These are phyloP conservation scores for Opisthocomus hoazin DNA, from an alignment of 2,113 vertebrate species.

Conservation along the genomic window DNA sequence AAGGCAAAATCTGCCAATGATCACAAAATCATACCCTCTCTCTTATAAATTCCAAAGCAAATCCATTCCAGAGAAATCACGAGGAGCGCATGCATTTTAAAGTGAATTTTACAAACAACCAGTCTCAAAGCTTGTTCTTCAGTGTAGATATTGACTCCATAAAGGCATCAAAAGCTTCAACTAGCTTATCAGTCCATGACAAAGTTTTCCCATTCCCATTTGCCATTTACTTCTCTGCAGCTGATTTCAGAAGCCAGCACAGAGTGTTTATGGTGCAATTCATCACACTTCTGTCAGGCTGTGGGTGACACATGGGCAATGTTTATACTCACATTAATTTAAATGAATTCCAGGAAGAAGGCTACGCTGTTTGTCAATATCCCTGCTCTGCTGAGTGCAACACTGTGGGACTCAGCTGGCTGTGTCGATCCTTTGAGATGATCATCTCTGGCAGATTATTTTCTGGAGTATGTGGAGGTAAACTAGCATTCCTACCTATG, in stretches of 20 bases:
- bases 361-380: slow-evolving; percentile 68
- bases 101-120: neutral
- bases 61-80: neutral
- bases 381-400: slow-evolving; percentile 69
- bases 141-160: neutral
- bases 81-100: neutral
- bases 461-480: slow-evolving; percentile 76
- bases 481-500: neutral
- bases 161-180: neutral
- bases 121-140: neutral
- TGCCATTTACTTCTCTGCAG: neutral
- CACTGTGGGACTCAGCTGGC: slow-evolving; percentile 69
- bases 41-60: neutral
- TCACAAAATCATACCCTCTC: neutral
- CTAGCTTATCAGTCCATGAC: neutral
- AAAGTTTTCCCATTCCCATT: neutral
- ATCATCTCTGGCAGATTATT: slow-evolving; percentile 73
- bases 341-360: slow-evolving; percentile 72
- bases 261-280: neutral
- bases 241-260: neutral
- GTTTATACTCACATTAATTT: neutral
- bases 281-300: neutral
- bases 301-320: neutral
- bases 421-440: slow-evolving; percentile 77
- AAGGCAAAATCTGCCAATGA: neutral